phyloP scores from a whole-genome alignment of 2,797 vertebrate species.

The Pangasius krempfi region DNA sequence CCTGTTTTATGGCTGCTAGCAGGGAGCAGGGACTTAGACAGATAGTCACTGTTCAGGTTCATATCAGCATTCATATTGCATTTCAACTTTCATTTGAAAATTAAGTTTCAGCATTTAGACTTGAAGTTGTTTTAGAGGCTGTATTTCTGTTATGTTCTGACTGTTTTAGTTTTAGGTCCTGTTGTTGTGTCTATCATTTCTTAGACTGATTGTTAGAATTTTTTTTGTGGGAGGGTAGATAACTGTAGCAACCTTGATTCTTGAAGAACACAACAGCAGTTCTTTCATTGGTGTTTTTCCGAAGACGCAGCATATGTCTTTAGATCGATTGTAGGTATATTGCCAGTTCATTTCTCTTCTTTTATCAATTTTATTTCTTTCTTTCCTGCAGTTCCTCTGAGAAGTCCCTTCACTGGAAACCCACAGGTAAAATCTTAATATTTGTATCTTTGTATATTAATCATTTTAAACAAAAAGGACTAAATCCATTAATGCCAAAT shows the following conservation, averaged over 20 bases:
- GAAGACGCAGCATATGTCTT: neutral
- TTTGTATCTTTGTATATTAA: neutral
- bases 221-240: neutral
- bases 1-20: slow-evolving; percentile 23
- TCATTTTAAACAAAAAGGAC: neutral
- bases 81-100: neutral
- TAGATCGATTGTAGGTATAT: slow-evolving; percentile 12
- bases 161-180: neutral
- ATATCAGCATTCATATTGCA: too few relatives aligned
- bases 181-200: neutral
- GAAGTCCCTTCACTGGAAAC: slow-evolving; percentile 97
- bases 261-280: neutral
- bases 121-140: neutral
- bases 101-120: neutral
- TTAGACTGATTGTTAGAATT: neutral
- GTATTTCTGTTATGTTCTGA: neutral
- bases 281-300: neutral
- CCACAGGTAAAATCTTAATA: slow-evolving; percentile 80
- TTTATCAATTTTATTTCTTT: slow-evolving; percentile 38
- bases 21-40: neutral
- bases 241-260: slow-evolving; percentile 11
- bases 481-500: neutral
- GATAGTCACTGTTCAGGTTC: neutral
- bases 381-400: slow-evolving; percentile 89
- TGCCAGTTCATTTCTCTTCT: neutral